Percentiles rank a stretch among this genome's conserved stretches.
phyloP scores from a whole-genome alignment of 1,140 invertebrate species.

The Mylabris phalerata region DNA sequence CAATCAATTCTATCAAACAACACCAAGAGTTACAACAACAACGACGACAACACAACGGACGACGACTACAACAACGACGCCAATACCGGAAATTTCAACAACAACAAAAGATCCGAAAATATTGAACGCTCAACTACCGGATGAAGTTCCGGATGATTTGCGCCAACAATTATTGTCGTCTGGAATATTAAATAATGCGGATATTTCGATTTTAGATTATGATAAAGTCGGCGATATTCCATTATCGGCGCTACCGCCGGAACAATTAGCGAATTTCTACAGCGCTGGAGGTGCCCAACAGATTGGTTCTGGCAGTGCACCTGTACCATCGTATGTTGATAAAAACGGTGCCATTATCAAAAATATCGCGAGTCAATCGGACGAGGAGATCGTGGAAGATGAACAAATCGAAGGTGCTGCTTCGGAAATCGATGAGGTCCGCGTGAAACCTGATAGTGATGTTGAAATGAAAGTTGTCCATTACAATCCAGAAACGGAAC shows the following conservation, averaged over 20 bases:
- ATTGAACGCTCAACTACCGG: conserved; percentile 60
- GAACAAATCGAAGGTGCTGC: conserved; percentile 42
- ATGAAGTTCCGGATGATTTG: conserved; percentile 80
- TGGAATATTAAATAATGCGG: conserved; percentile 77
- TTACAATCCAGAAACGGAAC: conserved; percentile 64
- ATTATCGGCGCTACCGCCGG: conserved; percentile 74
- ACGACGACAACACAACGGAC: conserved; percentile 26
- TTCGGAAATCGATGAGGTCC: conserved; percentile 47
- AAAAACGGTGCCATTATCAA: conserved; percentile 43
- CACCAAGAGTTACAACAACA: background rate
- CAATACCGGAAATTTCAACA: conserved; percentile 37
- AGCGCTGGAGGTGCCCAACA: conserved; percentile 65
- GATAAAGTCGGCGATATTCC: conserved; percentile 83
- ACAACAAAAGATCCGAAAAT: conserved; percentile 42
- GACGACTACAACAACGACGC: conserved; percentile 39
- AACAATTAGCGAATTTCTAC: conserved; percentile 77
- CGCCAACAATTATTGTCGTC: conserved; percentile 74
- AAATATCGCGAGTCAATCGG: conserved; percentile 14
- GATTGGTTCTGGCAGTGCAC: conserved; percentile 56
- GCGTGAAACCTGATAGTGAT: conserved; percentile 48
- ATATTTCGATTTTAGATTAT: conserved; percentile 78
- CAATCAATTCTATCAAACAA: conserved; percentile 26
- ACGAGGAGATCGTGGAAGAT: conserved; percentile 4
- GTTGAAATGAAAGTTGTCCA: conserved; percentile 80
- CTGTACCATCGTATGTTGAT: conserved; percentile 55